Evolutionary conservation across 2,888 invertebrate genomes (phyloP).

Genomic region (Leptinotarsa haldemani): DNA sequence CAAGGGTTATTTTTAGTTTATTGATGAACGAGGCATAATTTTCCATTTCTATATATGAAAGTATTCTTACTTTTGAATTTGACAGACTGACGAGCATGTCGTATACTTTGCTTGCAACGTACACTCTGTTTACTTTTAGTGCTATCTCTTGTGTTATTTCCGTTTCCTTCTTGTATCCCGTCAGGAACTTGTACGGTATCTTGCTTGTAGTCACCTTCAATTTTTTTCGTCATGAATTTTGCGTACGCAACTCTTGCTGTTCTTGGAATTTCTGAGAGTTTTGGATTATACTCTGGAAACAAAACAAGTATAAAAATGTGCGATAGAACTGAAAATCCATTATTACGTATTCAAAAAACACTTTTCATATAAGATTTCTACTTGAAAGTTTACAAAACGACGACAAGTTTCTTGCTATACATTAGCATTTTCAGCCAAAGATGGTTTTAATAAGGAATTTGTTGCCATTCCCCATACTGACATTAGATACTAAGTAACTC

Average conservation of each 20-base stretch:
- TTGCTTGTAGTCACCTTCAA: slow-evolving; percentile 66
- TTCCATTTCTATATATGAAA: background rate
- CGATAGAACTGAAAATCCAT: too few relatives aligned
- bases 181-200: slow-evolving; percentile 27
- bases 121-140: slow-evolving; percentile 1
- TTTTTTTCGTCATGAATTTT: slow-evolving; percentile 85
- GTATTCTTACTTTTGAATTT: slow-evolving; percentile 40
- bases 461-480: too few relatives aligned
- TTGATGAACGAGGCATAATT: background rate
- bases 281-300: slow-evolving; percentile 76
- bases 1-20: background rate
- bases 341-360: too few relatives aligned
- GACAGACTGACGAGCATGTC: slow-evolving; percentile 36
- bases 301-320: slow-evolving; percentile 1
- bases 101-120: background rate
- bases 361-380: too few relatives aligned
- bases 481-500: too few relatives aligned
- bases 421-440: too few relatives aligned
- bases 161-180: background rate
- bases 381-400: too few relatives aligned
- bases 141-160: slow-evolving; percentile 2
- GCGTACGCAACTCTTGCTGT: slow-evolving; percentile 87
- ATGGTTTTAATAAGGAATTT: too few relatives aligned
- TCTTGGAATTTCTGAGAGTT: slow-evolving; percentile 78
- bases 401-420: too few relatives aligned